Base-by-base conservation (phyloP, 2,797 vertebrate genomes). In the Anabacerthia variegaticeps region DNA sequence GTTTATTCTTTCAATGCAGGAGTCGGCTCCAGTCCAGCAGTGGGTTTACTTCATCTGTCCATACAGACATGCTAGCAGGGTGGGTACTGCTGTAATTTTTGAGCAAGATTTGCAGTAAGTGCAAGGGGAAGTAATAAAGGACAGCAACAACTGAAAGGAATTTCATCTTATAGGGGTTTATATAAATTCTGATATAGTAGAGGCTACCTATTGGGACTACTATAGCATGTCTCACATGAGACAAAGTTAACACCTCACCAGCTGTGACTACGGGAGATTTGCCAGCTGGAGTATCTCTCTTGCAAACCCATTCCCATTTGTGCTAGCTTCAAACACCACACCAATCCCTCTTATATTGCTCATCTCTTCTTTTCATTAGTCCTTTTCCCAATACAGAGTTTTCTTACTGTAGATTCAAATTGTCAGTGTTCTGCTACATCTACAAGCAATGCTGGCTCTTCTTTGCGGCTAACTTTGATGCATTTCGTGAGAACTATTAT, bases 21-120 rank as follows among this genome's bases (percentile, higher is more conserved):
- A 44, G 41, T 51, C 43, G 43, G 39, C 36, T 83, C 61, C 46
- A 30, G 9, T 30, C 34, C 61, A 82, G 67, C 9, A 3, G 34
- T 44, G 39, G 37, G 77, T 46, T 85, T 49, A 44, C 49, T 44
- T 39, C 2, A 18, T 32, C 51, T 62, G 36, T 69, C 59, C 48
- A 9, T 24, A 44, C 0, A 44, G 61, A 59, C 61, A 52, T 0
- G 0, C 17, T 30, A 62, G 15, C n/a, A 68, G 49, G 36, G 27
- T 36, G 52, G 34, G 51, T 20, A 43, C 56, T 49, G 67, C 37
- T 36, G 32, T 24, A 66, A 72, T 41, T 55, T 51, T 15, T 11
- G 8, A 77, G 34, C 28, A 46, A 21, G 14, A 51, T 20, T 66
- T 91, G 39, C 34, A 26, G 0, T 43, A 83, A 65, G 28, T 21